Conservation (phyloP, 2,113 vertebrate genomes). For the Aptenodytes patagonicus region DNA sequence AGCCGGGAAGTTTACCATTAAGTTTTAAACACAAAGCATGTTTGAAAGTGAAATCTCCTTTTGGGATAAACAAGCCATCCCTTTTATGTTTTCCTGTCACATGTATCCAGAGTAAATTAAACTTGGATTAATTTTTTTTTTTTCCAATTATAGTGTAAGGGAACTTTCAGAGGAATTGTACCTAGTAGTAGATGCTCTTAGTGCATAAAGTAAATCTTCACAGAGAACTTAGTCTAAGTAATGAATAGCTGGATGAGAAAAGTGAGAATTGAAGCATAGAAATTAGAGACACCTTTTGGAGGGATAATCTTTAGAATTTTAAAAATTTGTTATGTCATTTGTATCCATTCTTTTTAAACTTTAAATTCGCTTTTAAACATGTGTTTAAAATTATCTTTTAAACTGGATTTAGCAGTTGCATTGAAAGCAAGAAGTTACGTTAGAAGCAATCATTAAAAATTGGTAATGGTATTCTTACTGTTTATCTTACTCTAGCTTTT, state of each 20-base stretch:
- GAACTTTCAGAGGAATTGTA: neutral
- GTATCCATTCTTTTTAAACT: neutral
- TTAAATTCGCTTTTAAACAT: neutral
- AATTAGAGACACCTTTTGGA: neutral
- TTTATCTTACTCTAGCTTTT: neutral
- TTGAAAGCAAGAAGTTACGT: neutral
- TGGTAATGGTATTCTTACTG: neutral
- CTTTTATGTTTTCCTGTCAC: neutral
- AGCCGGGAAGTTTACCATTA: neutral
- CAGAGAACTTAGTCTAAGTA: neutral
- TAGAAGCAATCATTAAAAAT: neutral
- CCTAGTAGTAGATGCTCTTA: neutral
- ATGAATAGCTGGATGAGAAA: neutral
- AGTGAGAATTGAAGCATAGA: neutral
- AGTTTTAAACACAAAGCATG: neutral
- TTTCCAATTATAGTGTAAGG: neutral
- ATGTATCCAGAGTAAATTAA: neutral
- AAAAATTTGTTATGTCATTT: neutral
- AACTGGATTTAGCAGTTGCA: neutral
- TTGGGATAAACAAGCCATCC: neutral
- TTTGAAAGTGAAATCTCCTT: neutral
- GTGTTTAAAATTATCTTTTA: neutral
- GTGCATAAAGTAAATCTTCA: neutral
- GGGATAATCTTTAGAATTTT: neutral
- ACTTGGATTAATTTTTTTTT: neutral